Evolutionary conservation across 2,113 vertebrate genomes (phyloP).

Genomic region (Alligator sinensis): DNA sequence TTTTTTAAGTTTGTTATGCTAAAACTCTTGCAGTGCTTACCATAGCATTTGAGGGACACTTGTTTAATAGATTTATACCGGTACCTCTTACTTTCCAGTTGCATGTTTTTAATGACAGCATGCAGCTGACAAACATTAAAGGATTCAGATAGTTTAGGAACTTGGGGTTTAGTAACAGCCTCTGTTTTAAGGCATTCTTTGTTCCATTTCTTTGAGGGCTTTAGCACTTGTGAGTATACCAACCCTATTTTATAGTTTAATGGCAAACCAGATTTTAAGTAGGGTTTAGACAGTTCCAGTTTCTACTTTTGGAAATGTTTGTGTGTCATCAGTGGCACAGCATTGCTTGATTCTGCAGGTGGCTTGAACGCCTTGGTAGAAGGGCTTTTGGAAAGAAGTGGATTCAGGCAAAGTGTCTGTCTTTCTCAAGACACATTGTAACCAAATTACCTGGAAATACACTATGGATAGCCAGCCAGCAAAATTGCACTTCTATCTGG

Average conservation of each 20-base stretch:
- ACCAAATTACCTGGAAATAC: not conserved
- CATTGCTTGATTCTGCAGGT: not conserved
- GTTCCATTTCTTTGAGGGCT: too few relatives aligned
- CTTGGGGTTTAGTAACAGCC: too few relatives aligned
- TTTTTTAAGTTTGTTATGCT: too few relatives aligned
- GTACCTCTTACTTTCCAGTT: too few relatives aligned
- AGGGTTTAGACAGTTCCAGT: not conserved
- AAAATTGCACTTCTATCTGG: not conserved
- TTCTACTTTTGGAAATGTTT: not conserved
- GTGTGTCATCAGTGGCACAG: rapidly evolving
- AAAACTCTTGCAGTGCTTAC: too few relatives aligned
- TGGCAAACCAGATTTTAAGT: not conserved
- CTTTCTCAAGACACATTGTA: not conserved
- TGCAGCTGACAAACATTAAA: too few relatives aligned
- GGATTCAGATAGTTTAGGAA: too few relatives aligned
- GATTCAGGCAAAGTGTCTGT: not conserved
- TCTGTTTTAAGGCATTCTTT: too few relatives aligned
- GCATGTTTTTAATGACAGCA: too few relatives aligned
- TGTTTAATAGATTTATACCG: too few relatives aligned
- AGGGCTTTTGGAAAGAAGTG: not conserved
- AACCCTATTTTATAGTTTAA: not conserved
- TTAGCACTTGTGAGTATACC: too few relatives aligned
- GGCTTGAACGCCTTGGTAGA: not conserved
- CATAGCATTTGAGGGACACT: too few relatives aligned
- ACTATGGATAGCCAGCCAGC: not conserved